Base-by-base conservation (phyloP, 2,888 invertebrate species). In the Agonopterix subpropinquella region DNA sequence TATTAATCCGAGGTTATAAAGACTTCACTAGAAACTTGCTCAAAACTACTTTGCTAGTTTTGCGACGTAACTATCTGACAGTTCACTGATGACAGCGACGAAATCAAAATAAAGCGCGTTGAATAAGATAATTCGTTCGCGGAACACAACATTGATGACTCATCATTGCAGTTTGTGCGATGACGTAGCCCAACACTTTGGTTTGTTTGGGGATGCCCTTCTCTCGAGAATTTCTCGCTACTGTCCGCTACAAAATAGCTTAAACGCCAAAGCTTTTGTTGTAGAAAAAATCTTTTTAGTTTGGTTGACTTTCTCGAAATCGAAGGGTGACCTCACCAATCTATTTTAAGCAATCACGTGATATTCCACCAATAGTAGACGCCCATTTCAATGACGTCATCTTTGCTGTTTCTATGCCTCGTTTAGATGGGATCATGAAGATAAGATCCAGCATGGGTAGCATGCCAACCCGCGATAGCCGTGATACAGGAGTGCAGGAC, bases 111-210 rank as follows among this genome's bases (percentile, higher is more conserved):
- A 75, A 67, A 70, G 68, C 70, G 67, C 67, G 57, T 65, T 58
- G 62, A 68, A 73, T 71, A 70, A 78, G 70, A 73, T 74, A 69
- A 72, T 61, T 62, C 67, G 70, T 64, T 62, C 76, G 67, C 70
- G 65, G 72, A 77, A 65, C 75, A 81, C 77, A 86, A 86, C 86
- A 87, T 75, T 79, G 79, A 76, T 87, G 87, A 86, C 65, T 83
- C 83, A 85, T 81, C 80, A 68, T 64, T 74, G 73, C 70, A 77
- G 37, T 48, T 51, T 71, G 70, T 63, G 68, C 62, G 70, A 66
- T 81, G 82, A 83, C 82, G 82, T 86, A 68, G 65, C 8, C 37
- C 28, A 28, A 7, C 28, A 28, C 28, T 28, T 28, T 28, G 28
- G 28, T 28, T 36, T 47, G n/a, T 41, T 36, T 41, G 86, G 87